Conservation (phyloP, 2,888 invertebrate genomes). For the Conus canariensis region DNA sequence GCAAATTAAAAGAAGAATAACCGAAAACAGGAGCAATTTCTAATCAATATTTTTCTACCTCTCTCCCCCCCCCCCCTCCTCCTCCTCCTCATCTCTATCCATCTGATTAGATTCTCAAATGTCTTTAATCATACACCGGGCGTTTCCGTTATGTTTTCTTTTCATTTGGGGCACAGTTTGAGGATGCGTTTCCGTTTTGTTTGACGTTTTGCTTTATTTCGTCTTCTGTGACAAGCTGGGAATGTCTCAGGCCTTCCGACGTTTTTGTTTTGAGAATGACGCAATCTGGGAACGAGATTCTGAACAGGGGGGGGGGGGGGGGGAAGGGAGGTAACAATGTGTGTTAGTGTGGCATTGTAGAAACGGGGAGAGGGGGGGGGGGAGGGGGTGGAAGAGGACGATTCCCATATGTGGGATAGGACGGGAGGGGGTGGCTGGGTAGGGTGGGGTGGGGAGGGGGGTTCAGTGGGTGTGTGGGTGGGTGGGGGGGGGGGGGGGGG, state of each 20-base stretch:
- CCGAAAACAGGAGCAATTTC: background rate
- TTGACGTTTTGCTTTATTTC: background rate
- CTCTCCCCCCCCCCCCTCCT: background rate
- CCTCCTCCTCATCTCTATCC: background rate
- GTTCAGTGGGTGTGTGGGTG: background rate
- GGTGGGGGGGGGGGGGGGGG: background rate
- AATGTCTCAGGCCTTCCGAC: background rate
- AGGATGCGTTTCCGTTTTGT: slow-evolving; percentile 23
- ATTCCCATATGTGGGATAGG: background rate
- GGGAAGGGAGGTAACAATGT: background rate
- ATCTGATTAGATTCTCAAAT: slow-evolving; percentile 29
- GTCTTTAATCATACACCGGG: slow-evolving; percentile 21
- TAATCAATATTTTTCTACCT: background rate
- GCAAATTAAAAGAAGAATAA: background rate
- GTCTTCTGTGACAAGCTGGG: background rate
- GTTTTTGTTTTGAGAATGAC: background rate
- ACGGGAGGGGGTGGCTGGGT: background rate
- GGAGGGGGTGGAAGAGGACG: too few species aligned
- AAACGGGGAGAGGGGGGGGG: background rate
- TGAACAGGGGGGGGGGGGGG: too few species aligned
- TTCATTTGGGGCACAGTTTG: background rate
- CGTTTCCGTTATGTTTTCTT: slow-evolving; percentile 6
- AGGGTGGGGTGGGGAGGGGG: background rate
- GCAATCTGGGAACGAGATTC: background rate
- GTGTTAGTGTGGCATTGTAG: background rate